These are phyloP conservation scores for Brachionus rubens DNA, from an alignment of 1,140 invertebrate species.

Conservation along the genomic window DNA sequence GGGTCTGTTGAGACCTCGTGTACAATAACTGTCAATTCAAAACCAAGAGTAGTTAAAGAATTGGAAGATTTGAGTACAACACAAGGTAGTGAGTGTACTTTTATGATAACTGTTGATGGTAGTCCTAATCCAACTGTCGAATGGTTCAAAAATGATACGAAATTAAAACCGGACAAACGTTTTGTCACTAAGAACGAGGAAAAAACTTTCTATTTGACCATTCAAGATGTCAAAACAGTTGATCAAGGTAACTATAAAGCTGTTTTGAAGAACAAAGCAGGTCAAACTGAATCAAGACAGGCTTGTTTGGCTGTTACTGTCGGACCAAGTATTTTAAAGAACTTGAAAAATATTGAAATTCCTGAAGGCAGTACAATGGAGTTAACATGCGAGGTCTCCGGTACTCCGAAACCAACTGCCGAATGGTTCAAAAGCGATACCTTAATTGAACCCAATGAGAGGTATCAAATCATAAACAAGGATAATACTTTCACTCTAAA, in stretches of 20 bases:
- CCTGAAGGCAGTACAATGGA: slow-evolving; percentile 6
- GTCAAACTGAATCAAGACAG: neutral
- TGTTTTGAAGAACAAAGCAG: slow-evolving; percentile 44
- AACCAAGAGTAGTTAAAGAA: slow-evolving; percentile 8
- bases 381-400: slow-evolving; percentile 66
- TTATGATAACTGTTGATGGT: slow-evolving; percentile 46
- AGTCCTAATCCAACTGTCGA: slow-evolving; percentile 45
- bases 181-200: neutral
- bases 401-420: slow-evolving; percentile 83
- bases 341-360: slow-evolving; percentile 35
- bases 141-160: slow-evolving; percentile 41
- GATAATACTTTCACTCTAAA: slow-evolving; percentile 50
- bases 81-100: slow-evolving; percentile 46
- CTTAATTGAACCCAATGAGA: slow-evolving; percentile 56
- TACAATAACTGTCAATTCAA: slow-evolving; percentile 15
- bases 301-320: slow-evolving; percentile 6
- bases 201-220: slow-evolving; percentile 26
- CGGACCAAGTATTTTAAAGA: slow-evolving; percentile 36
- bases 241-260: slow-evolving; percentile 34
- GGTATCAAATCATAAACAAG: slow-evolving; percentile 50
- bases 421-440: slow-evolving; percentile 79
- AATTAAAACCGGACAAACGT: slow-evolving; percentile 31
- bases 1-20: slow-evolving; percentile 26
- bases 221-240: neutral
- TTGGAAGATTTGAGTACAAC: neutral